Evolutionary conservation across 1,140 invertebrate species (phyloP), one percentile per base, ranked within the genome.

Genomic region (Goniozus legneri): DNA sequence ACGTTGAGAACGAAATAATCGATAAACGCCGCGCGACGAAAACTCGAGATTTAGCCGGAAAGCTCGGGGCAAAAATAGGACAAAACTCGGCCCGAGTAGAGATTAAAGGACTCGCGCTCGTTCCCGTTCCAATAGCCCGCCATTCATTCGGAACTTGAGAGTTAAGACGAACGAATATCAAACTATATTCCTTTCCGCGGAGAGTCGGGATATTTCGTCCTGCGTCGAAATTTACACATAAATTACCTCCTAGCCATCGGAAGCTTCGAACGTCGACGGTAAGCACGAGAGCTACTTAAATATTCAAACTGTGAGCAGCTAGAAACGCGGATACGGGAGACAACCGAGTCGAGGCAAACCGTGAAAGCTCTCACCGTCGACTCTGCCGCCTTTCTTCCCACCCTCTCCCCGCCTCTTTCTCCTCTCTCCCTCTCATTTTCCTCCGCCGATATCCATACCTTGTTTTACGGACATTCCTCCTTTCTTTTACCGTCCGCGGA

Each of bases 291-390:
- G 8, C 8, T 40, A 14, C 20, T 42, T 39, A 33, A 52, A 33
- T 57, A 58, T 55, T 58, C 40, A 56, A 47, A 48, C 31, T 22
- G 27, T 24, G 16, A 38, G 35, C 40, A 38, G 10, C 22, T 43
- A 42, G 27, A 46, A 57, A 52, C 8, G 36, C 30, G 40, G 20
- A 47, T 30, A 44, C 44, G 30, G 42, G 41, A 46, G 45, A 47
- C 38, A 55, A 37, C 20, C 7, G 16, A 56, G 34, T 27, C 35
- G 35, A 46, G 31, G 49, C 12, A n/a, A 56, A 45, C 41, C 16
- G 27, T 34, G 35, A 50, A 54, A 54, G 19, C 52, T 39, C 22
- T 47, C 27, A 21, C 13, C 19, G 15, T 19, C 20, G 8, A 3
- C 21, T 30, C 18, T 40, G 24, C 33, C 20, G 36, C 19, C 43